These are phyloP conservation scores for Psittacus erithacus DNA, from an alignment of 2,113 vertebrate genomes.

Conservation along the genomic window DNA sequence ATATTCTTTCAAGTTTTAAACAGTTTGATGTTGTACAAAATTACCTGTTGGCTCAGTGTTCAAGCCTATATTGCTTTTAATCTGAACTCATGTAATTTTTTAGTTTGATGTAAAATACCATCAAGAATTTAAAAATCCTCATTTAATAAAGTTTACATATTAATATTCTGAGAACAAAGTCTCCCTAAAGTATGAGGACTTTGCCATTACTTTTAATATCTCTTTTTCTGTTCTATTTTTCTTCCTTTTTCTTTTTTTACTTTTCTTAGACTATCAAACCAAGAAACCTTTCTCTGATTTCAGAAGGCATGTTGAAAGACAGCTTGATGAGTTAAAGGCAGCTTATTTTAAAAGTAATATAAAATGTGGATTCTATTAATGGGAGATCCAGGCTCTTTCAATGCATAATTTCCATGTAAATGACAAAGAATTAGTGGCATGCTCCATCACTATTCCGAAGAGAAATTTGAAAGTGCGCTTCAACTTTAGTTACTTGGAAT, in stretches of 20 bases:
- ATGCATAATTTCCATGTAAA: not conserved
- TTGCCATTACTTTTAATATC: not conserved
- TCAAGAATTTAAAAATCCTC: not conserved
- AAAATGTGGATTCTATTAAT: not conserved
- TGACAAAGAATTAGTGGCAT: not conserved
- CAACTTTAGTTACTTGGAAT: not conserved
- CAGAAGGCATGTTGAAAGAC: not conserved
- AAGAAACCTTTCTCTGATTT: not conserved
- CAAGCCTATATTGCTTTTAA: conserved; percentile 15
- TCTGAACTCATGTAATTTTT: not conserved
- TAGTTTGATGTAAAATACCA: not conserved
- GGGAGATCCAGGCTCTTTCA: not conserved
- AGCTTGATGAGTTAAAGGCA: not conserved
- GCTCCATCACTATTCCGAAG: not conserved
- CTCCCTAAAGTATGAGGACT: not conserved
- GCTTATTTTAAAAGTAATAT: not conserved
- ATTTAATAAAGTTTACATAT: not conserved
- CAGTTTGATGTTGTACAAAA: conserved; percentile 42
- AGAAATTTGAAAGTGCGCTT: not conserved
- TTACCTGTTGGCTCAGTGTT: conserved; percentile 6
- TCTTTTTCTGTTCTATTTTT: not conserved
- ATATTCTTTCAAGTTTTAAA: not conserved
- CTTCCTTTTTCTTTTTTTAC: not conserved
- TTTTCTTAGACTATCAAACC: not conserved
- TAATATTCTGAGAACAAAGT: conserved; percentile 12